A percentile compares a stretch with the other conserved stretches of the same genome.
Evolutionary conservation across 2,797 vertebrate species (phyloP).

Genomic region (Mormyrops boulengeri): DNA sequence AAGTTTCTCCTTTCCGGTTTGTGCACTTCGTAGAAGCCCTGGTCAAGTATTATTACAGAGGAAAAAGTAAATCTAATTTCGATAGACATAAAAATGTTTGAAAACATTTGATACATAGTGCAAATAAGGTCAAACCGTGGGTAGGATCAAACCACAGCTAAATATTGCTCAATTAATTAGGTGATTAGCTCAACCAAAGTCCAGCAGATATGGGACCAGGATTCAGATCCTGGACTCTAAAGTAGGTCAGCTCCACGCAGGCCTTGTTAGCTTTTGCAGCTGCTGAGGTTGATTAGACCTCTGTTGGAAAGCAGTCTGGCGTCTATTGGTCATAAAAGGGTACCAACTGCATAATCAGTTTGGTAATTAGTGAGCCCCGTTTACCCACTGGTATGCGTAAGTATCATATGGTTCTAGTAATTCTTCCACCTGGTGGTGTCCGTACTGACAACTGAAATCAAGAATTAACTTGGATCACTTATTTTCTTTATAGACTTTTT

Average conservation of each 20-base stretch:
- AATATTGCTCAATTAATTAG: neutral
- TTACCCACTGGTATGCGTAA: neutral
- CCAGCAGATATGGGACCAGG: neutral
- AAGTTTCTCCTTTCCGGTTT: neutral
- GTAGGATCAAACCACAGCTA: neutral
- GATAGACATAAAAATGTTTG: neutral
- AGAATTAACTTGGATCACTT: neutral
- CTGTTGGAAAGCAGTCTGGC: neutral
- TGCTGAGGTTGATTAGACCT: neutral
- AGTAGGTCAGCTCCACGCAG: neutral
- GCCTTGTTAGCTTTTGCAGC: neutral
- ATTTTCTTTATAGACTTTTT: neutral
- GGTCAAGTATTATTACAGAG: neutral
- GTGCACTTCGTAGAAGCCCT: neutral
- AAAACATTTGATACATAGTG: neutral
- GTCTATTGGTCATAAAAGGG: neutral
- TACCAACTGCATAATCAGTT: neutral
- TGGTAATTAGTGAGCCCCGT: neutral
- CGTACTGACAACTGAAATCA: neutral
- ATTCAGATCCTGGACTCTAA: neutral
- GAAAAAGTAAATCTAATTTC: neutral
- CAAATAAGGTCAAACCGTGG: neutral
- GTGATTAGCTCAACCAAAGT: neutral
- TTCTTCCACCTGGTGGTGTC: neutral
- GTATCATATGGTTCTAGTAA: neutral